These are phyloP conservation scores for Myoxocephalus aenaeus DNA, from an alignment of 2,797 vertebrate species.

Conservation along the genomic window DNA sequence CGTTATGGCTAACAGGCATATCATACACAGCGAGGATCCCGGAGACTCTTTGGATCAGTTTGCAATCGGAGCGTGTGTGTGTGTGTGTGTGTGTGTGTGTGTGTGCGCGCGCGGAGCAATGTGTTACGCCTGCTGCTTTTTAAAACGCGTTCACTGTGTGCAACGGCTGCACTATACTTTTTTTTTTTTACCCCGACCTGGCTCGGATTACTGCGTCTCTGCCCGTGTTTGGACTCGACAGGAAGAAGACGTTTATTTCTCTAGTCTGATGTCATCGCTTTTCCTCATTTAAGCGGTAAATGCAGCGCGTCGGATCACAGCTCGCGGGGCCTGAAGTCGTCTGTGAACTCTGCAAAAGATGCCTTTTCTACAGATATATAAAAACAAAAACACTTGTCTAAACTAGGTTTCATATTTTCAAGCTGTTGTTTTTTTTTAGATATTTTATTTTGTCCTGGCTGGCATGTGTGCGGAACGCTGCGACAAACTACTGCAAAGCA, in stretches of 20 bases:
- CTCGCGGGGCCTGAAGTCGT: not conserved
- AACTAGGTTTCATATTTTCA: too few species aligned
- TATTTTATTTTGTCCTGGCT: not conserved
- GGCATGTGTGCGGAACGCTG: too few species aligned
- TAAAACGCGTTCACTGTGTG: constrained; percentile 61
- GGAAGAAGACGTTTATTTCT: constrained; percentile 45
- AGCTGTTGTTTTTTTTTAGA: not conserved
- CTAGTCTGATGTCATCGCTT: constrained; percentile 45
- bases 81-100: constrained; percentile 36
- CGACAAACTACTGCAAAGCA: too few species aligned
- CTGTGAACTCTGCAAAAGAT: constrained; percentile 10
- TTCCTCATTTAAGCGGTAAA: constrained; percentile 21
- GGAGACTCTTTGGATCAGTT: constrained; percentile 69
- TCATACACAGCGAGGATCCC: constrained; percentile 63
- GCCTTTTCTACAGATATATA: not conserved
- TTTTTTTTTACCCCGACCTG: constrained; percentile 28
- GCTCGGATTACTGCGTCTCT: constrained; percentile 47
- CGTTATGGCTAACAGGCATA: constrained; percentile 63
- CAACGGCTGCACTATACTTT: constrained; percentile 53
- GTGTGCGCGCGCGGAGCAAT: constrained; percentile 51
- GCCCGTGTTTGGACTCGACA: constrained; percentile 41
- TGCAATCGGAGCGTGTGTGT: constrained; percentile 60
- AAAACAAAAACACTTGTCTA: too few species aligned
- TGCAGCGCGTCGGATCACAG: constrained; percentile 14
- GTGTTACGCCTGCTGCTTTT: constrained; percentile 72